phyloP scores from a whole-genome alignment of 2,797 vertebrate species.

The Glyptemys insculpta region DNA sequence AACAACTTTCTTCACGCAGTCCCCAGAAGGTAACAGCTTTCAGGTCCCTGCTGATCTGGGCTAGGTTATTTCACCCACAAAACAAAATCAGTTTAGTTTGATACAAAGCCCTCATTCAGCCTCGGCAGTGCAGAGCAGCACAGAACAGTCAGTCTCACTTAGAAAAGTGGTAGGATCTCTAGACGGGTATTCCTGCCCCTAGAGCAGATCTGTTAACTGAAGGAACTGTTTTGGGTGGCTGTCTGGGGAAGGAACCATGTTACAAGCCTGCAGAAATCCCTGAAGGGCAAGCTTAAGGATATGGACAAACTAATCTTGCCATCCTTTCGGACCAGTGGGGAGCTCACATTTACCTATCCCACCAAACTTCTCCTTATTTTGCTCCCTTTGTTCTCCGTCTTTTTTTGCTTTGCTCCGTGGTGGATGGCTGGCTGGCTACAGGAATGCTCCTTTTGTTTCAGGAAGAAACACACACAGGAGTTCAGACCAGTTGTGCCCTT shows the following conservation, averaged over 20 bases:
- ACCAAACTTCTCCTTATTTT: not conserved
- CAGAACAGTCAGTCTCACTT: not conserved
- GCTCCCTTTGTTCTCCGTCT: not conserved
- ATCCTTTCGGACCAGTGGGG: not conserved
- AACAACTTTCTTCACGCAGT: not conserved
- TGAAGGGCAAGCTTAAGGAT: not conserved
- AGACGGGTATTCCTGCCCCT: not conserved
- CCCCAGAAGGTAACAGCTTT: not conserved
- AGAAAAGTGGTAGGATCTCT: not conserved
- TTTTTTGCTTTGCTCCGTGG: not conserved
- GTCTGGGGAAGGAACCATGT: rapidly evolving
- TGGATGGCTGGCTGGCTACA: not conserved
- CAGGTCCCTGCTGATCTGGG: not conserved
- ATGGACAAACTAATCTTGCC: not conserved
- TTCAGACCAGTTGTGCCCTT: not conserved
- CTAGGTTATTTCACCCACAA: not conserved
- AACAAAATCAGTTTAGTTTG: not conserved
- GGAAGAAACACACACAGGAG: not conserved
- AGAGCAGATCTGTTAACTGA: not conserved
- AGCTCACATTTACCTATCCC: not conserved
- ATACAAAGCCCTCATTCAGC: not conserved
- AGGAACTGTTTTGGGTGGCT: not conserved
- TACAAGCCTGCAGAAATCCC: not conserved
- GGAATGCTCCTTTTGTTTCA: not conserved
- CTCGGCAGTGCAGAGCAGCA: not conserved